A percentile compares a stretch with the other conserved stretches of the same genome.
Evolutionary conservation across 2,888 invertebrate species (phyloP).

Genomic region (Macrophya alboannulata): DNA sequence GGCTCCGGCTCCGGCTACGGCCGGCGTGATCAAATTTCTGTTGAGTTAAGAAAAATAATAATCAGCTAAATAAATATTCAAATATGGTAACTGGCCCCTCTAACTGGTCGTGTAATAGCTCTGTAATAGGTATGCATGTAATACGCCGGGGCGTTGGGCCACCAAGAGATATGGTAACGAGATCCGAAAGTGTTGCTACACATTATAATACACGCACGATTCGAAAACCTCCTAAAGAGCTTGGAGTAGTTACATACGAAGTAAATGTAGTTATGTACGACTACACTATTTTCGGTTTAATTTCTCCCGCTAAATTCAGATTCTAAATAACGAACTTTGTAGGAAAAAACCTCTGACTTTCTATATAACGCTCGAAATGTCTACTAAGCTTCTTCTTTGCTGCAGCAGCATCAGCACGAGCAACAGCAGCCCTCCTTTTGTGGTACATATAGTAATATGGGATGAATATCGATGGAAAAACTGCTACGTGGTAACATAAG

Average conservation of each 20-base stretch:
- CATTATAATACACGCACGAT: conserved; percentile 45
- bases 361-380: background rate
- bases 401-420: background rate
- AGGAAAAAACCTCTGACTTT: background rate
- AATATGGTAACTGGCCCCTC: conserved; percentile 56
- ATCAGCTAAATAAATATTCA: conserved; percentile 60
- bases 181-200: conserved; percentile 55
- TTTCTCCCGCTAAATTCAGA: conserved; percentile 25
- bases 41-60: conserved; percentile 56
- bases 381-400: background rate
- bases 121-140: conserved; percentile 55
- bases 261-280: background rate
- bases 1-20: background rate
- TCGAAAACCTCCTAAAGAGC: background rate
- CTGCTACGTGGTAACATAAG: conserved; percentile 6
- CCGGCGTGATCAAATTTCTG: conserved; percentile 48
- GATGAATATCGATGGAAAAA: background rate
- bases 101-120: conserved; percentile 54
- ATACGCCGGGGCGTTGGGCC: conserved; percentile 46
- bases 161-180: conserved; percentile 56
- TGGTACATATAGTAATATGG: background rate
- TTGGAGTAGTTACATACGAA: background rate
- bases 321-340: background rate
- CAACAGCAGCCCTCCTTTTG: background rate
- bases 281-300: conserved; percentile 1